Percentiles rank a stretch among this genome's conserved stretches.
Conservation (phyloP, 2,113 vertebrate species). For the Gambusia affinis region DNA sequence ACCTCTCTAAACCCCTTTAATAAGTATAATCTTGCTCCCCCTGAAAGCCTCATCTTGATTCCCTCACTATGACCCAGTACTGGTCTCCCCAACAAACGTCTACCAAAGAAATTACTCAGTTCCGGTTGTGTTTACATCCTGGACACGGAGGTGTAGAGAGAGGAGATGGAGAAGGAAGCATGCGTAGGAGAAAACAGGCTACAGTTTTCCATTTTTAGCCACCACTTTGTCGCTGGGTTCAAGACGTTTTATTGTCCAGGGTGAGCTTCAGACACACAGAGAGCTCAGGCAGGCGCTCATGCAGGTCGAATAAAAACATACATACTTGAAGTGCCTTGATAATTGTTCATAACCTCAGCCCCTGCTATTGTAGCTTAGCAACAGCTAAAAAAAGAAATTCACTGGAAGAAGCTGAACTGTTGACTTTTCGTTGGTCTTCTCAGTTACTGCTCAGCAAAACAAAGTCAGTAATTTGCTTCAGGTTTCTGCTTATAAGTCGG, state of each 20-base stretch:
- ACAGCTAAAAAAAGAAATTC: slow-evolving; percentile 18
- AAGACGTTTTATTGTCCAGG: slow-evolving; percentile 50
- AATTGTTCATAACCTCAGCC: slow-evolving; percentile 56
- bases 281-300: slow-evolving; percentile 37
- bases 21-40: slow-evolving; percentile 44
- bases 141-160: slow-evolving; percentile 63
- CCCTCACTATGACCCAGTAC: background rate
- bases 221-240: slow-evolving; percentile 43
- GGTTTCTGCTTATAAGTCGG: slow-evolving; percentile 2
- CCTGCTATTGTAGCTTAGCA: slow-evolving; percentile 49
- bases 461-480: slow-evolving; percentile 10
- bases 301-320: slow-evolving; percentile 52
- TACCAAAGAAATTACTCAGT: slow-evolving; percentile 15
- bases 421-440: slow-evolving; percentile 11
- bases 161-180: slow-evolving; percentile 74
- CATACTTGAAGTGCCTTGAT: slow-evolving; percentile 39
- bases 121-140: slow-evolving; percentile 66
- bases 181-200: slow-evolving; percentile 67
- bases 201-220: slow-evolving; percentile 76
- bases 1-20: slow-evolving; percentile 50
- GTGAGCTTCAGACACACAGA: slow-evolving; percentile 35
- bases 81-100: slow-evolving; percentile 35
- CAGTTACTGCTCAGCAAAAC: slow-evolving; percentile 10
- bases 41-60: background rate
- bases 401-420: slow-evolving; percentile 8